Evolutionary conservation across 2,113 vertebrate genomes (phyloP).

Genomic region (Coturnix japonica): DNA sequence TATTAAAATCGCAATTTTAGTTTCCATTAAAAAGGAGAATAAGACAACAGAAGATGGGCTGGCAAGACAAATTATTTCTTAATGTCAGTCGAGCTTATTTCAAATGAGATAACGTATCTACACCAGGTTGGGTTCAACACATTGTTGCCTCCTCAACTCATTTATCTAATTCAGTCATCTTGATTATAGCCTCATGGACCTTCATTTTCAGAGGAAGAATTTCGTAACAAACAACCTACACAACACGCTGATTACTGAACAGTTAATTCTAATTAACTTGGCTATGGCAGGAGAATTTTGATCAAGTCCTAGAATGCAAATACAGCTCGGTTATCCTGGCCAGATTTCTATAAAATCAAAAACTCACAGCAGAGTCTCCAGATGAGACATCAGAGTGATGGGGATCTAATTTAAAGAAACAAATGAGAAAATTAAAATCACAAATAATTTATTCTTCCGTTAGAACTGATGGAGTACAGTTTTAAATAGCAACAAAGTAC

Average conservation of each 20-base stretch:
- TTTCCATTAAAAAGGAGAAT: slow-evolving; percentile 87
- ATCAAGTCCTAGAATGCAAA: slow-evolving; percentile 81
- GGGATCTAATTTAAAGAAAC: slow-evolving; percentile 82
- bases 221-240: slow-evolving; percentile 83
- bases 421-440: slow-evolving; percentile 85
- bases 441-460: slow-evolving; percentile 91
- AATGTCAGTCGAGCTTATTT: slow-evolving; percentile 87
- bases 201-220: slow-evolving; percentile 80
- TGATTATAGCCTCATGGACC: slow-evolving; percentile 82
- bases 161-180: slow-evolving; percentile 89
- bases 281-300: slow-evolving; percentile 83
- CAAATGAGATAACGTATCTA: slow-evolving; percentile 84
- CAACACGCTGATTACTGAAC: slow-evolving; percentile 84
- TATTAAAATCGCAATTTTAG: slow-evolving; percentile 90
- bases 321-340: slow-evolving; percentile 66
- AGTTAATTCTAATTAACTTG: slow-evolving; percentile 88
- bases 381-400: slow-evolving; percentile 74
- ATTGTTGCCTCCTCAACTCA: slow-evolving; percentile 82
- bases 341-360: slow-evolving; percentile 73
- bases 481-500: slow-evolving; percentile 93
- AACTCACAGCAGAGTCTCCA: slow-evolving; percentile 74
- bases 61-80: slow-evolving; percentile 89
- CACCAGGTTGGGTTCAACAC: slow-evolving; percentile 80
- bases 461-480: slow-evolving; percentile 89
- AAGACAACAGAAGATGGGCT: slow-evolving; percentile 85